Percentiles rank a stretch among this genome's conserved stretches.
These are phyloP conservation scores for Magallana angulata DNA, from an alignment of 1,140 invertebrate species.

Conservation along the genomic window DNA sequence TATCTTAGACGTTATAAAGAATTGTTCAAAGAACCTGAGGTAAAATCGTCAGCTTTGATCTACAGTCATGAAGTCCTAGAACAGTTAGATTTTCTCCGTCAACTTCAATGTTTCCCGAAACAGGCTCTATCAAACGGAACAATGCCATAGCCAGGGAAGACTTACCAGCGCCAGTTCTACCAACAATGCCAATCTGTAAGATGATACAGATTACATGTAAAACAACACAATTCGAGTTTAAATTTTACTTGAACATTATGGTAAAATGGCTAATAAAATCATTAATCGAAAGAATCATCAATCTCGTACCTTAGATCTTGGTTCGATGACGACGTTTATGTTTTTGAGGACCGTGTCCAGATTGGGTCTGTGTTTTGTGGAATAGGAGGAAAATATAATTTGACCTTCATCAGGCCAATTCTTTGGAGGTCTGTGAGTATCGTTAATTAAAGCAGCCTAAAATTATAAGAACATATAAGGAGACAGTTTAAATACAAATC, in stretches of 20 bases:
- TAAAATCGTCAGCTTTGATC: constrained; percentile 90
- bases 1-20: too few relatives aligned
- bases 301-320: constrained; percentile 79
- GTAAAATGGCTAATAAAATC: too few relatives aligned
- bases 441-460: constrained; percentile 19
- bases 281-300: too few relatives aligned
- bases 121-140: constrained; percentile 82
- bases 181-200: constrained; percentile 82
- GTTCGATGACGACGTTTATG: constrained; percentile 65
- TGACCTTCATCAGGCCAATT: constrained; percentile 80
- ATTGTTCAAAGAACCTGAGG: constrained; percentile 84
- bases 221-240: too few relatives aligned
- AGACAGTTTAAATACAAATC: too few relatives aligned
- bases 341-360: constrained; percentile 71
- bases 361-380: constrained; percentile 69
- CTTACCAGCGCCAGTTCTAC: constrained; percentile 82
- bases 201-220: not conserved
- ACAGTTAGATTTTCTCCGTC: constrained; percentile 86
- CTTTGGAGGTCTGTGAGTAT: constrained; percentile 42
- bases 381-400: constrained; percentile 83
- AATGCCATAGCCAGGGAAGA: constrained; percentile 80
- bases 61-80: constrained; percentile 83
- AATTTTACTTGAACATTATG: too few relatives aligned
- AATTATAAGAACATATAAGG: not conserved
- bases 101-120: constrained; percentile 90